A percentile compares a stretch with the other conserved stretches of the same genome.
These are phyloP conservation scores for Channa striata DNA, from an alignment of 2,797 vertebrate species.

Conservation along the genomic window DNA sequence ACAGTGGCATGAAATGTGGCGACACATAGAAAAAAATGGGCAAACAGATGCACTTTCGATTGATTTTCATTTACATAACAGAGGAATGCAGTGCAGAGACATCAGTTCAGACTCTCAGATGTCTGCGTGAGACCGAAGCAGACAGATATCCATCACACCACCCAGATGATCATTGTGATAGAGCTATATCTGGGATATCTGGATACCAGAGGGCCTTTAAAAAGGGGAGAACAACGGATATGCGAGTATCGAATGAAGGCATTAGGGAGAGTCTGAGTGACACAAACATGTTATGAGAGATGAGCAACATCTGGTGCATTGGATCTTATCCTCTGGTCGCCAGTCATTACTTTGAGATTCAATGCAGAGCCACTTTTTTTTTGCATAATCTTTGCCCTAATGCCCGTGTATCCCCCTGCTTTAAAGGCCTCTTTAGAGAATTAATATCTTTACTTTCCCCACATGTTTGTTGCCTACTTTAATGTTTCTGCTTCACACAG, in stretches of 20 bases:
- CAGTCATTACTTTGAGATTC: slow-evolving; percentile 60
- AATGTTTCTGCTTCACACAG: slow-evolving; percentile 35
- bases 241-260: slow-evolving; percentile 75
- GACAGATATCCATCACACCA: slow-evolving; percentile 70
- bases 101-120: slow-evolving; percentile 54
- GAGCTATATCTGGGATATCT: slow-evolving; percentile 74
- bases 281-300: slow-evolving; percentile 85
- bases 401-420: slow-evolving; percentile 72
- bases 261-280: slow-evolving; percentile 73
- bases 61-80: slow-evolving; percentile 42
- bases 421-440: slow-evolving; percentile 82
- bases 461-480: slow-evolving; percentile 56
- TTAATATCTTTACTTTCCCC: slow-evolving; percentile 70
- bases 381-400: slow-evolving; percentile 80
- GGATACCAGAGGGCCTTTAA: slow-evolving; percentile 68
- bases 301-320: slow-evolving; percentile 81
- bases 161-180: slow-evolving; percentile 62
- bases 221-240: slow-evolving; percentile 67
- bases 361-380: slow-evolving; percentile 53
- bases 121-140: slow-evolving; percentile 51
- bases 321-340: slow-evolving; percentile 72
- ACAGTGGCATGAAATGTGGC: neutral
- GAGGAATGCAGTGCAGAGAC: slow-evolving; percentile 11
- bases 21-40: slow-evolving; percentile 11
- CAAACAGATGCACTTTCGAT: neutral